Evolutionary conservation across 2,113 vertebrate species (phyloP), one percentile per base, ranked within the genome.

Genomic region (Gadus macrocephalus): DNA sequence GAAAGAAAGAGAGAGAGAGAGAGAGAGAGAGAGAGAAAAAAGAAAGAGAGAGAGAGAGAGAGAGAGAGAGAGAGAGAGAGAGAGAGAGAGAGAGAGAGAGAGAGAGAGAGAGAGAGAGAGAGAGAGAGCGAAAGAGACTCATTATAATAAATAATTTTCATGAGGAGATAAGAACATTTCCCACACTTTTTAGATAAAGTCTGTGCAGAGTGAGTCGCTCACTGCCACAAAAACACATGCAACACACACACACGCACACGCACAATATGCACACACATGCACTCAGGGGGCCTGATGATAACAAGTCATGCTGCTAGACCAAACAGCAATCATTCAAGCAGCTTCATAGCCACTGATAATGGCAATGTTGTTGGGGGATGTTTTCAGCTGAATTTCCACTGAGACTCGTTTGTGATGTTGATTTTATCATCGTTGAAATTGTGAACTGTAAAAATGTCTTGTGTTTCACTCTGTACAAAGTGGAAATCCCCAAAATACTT

Each of bases 41-140:
- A n/a, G n/a, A n/a, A n/a, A 63, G 67, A 38, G 62, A 60, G 86
- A 60, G 63, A 2, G 38, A 38, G 65, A 12, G 38, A 16, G 73
- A 14, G 62, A 25, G 53, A n/a, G 59, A 11, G 55, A 16, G 53
- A 63, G 67, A 38, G 63, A 22, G 60, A 62, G 86, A 60, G 63
- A 2, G 38, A 38, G 65, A 14, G 38, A 16, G 73, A 14, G 62
- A 25, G 35, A 8, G 63, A 31, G 53, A 28, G 19, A 17, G 55
- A 61, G 27, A 12, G 38, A 70, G 27, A 11, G 55, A n/a, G 58
- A 63, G 65, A 38, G 63, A 66, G 14, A 17, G 9, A 62, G 22
- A 25, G 42, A 49, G 0, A 49, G 9, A 49, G 60, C 2, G n/a
- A 62, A 1, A 25, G 15, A 16, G 55, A 16, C 55, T 58, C 55